These are phyloP conservation scores for Falcunculus frontatus DNA, from an alignment of 2,113 vertebrate genomes.

Conservation along the genomic window DNA sequence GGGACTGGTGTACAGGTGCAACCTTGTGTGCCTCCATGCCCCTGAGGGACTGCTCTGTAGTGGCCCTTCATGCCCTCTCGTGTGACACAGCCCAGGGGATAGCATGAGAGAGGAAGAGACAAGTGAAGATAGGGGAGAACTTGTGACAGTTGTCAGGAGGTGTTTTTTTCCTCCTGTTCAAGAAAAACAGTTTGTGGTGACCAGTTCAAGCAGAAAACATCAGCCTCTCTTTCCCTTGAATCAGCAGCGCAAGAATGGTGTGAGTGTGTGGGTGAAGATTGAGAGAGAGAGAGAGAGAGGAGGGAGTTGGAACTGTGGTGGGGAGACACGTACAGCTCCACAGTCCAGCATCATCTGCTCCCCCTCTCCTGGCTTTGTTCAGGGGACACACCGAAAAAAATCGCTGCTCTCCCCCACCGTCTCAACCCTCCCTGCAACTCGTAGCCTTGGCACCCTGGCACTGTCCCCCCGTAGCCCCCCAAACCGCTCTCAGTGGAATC, in stretches of 20 bases:
- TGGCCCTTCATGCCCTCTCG: background rate
- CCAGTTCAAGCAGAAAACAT: constrained; percentile 36
- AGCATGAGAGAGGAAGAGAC: background rate
- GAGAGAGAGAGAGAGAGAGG: background rate
- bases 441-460: background rate
- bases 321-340: background rate
- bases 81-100: background rate
- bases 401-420: background rate
- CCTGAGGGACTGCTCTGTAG: background rate
- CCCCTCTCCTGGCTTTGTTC: background rate
- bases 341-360: background rate
- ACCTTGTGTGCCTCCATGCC: background rate
- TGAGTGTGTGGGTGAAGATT: constrained; percentile 54
- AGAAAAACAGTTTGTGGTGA: constrained; percentile 52
- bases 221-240: constrained; percentile 38
- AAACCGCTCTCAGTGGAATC: background rate
- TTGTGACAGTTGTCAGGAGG: background rate
- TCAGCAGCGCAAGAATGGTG: constrained; percentile 42
- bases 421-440: background rate
- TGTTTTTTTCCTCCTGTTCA: constrained; percentile 47
- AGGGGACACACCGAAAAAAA: accelerated
- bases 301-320: background rate
- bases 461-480: no score
- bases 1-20: background rate
- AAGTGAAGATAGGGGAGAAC: background rate